These are phyloP conservation scores for Ceratina japonica DNA, from an alignment of 1,140 invertebrate species.

Conservation along the genomic window DNA sequence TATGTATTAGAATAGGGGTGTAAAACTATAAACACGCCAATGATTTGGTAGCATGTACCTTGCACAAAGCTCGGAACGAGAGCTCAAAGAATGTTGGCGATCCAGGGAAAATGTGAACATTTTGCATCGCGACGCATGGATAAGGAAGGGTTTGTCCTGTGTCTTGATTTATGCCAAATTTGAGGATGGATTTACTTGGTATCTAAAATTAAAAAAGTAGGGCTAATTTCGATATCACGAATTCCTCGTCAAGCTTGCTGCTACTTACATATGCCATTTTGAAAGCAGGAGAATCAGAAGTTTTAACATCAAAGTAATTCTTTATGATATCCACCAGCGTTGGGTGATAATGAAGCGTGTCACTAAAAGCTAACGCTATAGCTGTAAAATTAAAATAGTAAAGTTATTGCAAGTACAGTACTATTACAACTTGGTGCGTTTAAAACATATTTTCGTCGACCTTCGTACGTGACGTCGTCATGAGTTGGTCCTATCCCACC, in stretches of 20 bases:
- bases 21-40: too few relatives aligned
- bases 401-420: background rate
- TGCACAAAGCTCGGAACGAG: constrained; percentile 80
- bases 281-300: constrained; percentile 74
- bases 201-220: constrained; percentile 69
- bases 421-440: background rate
- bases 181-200: constrained; percentile 76
- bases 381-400: constrained; percentile 62
- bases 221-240: background rate
- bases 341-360: constrained; percentile 81
- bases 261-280: constrained; percentile 78
- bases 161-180: constrained; percentile 72
- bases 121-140: constrained; percentile 85
- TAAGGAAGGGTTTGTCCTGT: constrained; percentile 75
- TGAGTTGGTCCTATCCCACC: constrained; percentile 93
- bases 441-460: constrained; percentile 63
- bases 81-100: constrained; percentile 84
- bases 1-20: background rate
- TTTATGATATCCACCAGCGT: constrained; percentile 82
- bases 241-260: too few relatives aligned
- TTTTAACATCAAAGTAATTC: constrained; percentile 73
- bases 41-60: constrained; percentile 61
- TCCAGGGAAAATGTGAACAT: constrained; percentile 90
- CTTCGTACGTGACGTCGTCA: constrained; percentile 91
- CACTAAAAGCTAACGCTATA: constrained; percentile 86